Evolutionary conservation across 2,113 vertebrate genomes (phyloP).

Genomic region (Trachemys scripta): DNA sequence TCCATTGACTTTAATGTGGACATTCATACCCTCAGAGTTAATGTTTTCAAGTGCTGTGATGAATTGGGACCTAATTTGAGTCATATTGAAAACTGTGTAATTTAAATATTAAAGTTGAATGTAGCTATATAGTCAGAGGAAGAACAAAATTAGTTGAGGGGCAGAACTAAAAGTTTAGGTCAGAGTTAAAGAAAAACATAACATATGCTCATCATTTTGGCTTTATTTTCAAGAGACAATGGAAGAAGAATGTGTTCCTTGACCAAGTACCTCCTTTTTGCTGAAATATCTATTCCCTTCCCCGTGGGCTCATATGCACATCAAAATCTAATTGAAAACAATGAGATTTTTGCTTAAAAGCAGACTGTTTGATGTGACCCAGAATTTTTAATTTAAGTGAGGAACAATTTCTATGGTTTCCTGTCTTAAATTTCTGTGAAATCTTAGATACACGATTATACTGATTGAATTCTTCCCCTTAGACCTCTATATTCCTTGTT

Average conservation of each 20-base stretch:
- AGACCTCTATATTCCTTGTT: background rate
- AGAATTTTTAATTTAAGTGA: background rate
- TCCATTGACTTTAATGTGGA: background rate
- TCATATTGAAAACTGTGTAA: background rate
- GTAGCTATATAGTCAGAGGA: background rate
- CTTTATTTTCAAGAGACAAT: background rate
- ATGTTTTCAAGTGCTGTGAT: background rate
- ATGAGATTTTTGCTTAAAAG: background rate
- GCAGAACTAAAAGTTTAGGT: background rate
- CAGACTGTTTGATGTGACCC: fast-evolving
- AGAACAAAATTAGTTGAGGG: background rate
- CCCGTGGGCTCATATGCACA: background rate
- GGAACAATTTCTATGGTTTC: fast-evolving
- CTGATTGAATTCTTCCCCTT: background rate
- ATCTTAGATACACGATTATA: background rate
- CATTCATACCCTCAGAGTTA: background rate
- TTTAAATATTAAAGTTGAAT: background rate
- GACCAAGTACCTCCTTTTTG: background rate
- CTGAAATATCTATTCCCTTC: background rate
- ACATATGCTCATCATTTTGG: background rate
- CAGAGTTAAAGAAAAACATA: background rate
- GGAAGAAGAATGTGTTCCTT: background rate
- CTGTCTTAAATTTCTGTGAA: background rate
- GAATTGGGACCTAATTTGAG: fast-evolving
- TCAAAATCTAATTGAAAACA: background rate